Percentiles rank a stretch among this genome's conserved stretches.
Conservation (phyloP, 2,113 vertebrate species). For the Pelecanoides urinatrix region DNA sequence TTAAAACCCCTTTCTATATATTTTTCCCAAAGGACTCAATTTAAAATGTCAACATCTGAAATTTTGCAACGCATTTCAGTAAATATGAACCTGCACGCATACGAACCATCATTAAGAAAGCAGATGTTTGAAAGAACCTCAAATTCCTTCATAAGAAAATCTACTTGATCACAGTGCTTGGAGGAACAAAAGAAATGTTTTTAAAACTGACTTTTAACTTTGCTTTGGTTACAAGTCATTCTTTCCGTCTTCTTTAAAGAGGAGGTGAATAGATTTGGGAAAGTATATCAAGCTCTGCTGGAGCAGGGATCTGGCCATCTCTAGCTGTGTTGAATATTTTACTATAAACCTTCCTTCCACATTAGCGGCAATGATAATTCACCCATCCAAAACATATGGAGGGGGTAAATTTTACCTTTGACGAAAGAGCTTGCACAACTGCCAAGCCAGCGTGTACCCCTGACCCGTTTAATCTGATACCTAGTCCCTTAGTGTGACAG, state of each 20-base stretch:
- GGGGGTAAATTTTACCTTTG: not conserved
- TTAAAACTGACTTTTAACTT: not conserved
- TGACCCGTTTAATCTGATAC: not conserved
- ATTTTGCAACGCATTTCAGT: not conserved
- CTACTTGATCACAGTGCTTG: not conserved
- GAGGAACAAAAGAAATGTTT: not conserved
- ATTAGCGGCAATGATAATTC: fast-evolving
- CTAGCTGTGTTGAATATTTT: not conserved
- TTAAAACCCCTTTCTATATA: not conserved
- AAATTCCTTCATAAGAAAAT: not conserved
- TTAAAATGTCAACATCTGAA: not conserved
- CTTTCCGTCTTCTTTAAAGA: not conserved
- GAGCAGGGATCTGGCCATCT: not conserved
- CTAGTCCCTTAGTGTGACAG: not conserved
- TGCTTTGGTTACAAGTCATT: not conserved
- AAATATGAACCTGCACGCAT: fast-evolving
- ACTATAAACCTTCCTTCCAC: not conserved
- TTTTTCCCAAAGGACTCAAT: not conserved
- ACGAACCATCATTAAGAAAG: not conserved
- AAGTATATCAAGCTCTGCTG: not conserved
- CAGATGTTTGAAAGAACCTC: not conserved
- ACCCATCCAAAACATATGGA: not conserved
- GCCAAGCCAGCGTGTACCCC: fast-evolving
- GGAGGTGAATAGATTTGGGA: not conserved
- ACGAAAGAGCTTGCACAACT: not conserved